These are phyloP conservation scores for Panthera uncia DNA, from an alignment of 2,113 vertebrate genomes.

Conservation along the genomic window DNA sequence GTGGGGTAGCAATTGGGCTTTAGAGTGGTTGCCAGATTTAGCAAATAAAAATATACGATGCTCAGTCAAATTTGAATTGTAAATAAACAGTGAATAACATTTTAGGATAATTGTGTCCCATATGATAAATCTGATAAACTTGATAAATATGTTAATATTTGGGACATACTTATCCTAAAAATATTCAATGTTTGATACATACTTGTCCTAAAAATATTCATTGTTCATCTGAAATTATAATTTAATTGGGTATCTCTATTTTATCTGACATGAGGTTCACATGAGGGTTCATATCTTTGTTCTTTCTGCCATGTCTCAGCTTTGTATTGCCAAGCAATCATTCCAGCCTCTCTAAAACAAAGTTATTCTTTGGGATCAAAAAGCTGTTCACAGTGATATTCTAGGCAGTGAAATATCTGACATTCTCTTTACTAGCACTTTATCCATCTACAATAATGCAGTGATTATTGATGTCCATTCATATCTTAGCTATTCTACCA, in stretches of 20 bases:
- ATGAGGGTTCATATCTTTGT: neutral
- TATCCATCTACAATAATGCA: neutral
- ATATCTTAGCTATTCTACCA: slow-evolving; percentile 18
- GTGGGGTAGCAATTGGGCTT: neutral
- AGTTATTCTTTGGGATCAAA: neutral
- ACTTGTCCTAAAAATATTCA: neutral
- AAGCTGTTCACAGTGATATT: neutral
- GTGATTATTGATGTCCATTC: slow-evolving; percentile 39
- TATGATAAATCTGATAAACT: neutral
- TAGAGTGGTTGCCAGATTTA: neutral
- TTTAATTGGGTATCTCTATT: neutral
- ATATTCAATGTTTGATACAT: neutral
- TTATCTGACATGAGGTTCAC: neutral
- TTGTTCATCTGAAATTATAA: neutral
- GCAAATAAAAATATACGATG: slow-evolving; percentile 15
- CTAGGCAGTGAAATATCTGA: slow-evolving; percentile 3
- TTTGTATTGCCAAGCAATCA: neutral
- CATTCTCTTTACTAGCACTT: neutral
- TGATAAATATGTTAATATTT: neutral
- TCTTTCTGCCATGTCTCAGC: neutral
- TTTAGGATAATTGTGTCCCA: neutral
- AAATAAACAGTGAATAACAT: neutral
- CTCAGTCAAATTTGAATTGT: slow-evolving; percentile 5
- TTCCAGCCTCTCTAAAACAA: neutral
- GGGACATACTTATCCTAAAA: neutral